Base-by-base conservation (phyloP, 2,797 vertebrate genomes). In the Melanotaenia trifasciata region DNA sequence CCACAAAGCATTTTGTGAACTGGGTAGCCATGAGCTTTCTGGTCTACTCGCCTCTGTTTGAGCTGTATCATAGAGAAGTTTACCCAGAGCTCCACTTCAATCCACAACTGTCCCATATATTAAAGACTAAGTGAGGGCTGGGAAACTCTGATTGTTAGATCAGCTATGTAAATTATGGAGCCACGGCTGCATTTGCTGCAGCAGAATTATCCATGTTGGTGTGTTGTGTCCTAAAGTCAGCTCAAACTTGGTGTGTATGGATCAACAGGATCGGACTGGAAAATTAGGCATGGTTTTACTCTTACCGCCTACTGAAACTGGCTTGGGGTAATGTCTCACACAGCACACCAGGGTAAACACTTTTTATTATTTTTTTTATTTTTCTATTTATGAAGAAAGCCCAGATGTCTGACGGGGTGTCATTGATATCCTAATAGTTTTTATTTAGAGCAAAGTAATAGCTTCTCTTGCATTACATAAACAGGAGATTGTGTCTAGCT, bases 41-140 rank as follows among this genome's bases (percentile, higher is more conserved):
- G 40, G 69, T 77, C 70, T 78, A 58, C 80, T 78, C 76, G 82
- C 64, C 56, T 80, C 58, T 81, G 80, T 91, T 89, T 91, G 89
- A 87, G 88, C 79, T 87, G 83, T 76, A 84, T 80, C 81, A 73
- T 73, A 76, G 87, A 90, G 84, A 81, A 84, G 70, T 91, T 90
- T 90, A 84, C 83, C 58, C 82, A 81, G 78, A 85, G 76, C 81
- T 76, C 71, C 60, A 14, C 80, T 83, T 54, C 78, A 32, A 70
- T 75, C 88, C 75, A 78, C 43, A 22, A 67, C 74, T 67, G 72
- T 69, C 79, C 72, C 68, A 22, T 73, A 51, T 72, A 56, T 20
- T 79, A 58, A 7, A 28, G 53, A 56, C 53, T 28, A 66, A 79
- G 62, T 4, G 59, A 74, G 53, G 70, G 72, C 85, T 70, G 76